Conservation (phyloP, 2,888 invertebrate genomes). For the Pachycephus smyrnensis region DNA sequence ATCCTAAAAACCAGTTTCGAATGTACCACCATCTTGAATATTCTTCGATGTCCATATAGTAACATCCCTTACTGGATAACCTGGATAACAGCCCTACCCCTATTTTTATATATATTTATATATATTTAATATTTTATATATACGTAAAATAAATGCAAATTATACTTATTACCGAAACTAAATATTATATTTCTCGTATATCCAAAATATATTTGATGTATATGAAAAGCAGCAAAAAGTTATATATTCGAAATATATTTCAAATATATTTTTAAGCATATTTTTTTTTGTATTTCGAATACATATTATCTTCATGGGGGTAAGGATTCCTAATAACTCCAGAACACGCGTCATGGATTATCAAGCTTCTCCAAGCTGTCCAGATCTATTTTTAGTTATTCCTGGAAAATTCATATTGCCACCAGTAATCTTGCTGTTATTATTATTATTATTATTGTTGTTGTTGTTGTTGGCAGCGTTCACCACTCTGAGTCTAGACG, state of each 20-base stretch:
- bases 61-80: not conserved
- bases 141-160: too few species aligned
- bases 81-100: not conserved
- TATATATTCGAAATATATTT: too few species aligned
- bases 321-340: not conserved
- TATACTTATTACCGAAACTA: too few species aligned
- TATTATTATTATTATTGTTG: not conserved
- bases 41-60: not conserved
- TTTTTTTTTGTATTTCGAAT: too few species aligned
- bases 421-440: not conserved
- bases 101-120: too few species aligned
- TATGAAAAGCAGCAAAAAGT: too few species aligned
- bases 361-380: not conserved
- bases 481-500: not conserved
- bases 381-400: not conserved
- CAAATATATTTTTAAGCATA: too few species aligned
- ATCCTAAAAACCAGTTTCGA: not conserved
- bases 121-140: too few species aligned
- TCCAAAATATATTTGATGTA: too few species aligned
- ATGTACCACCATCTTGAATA: not conserved
- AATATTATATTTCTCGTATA: too few species aligned
- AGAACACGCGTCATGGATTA: not conserved
- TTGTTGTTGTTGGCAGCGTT: not conserved
- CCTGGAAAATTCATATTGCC: not conserved
- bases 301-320: too few species aligned